These are phyloP conservation scores for Epistrophe grossulariae DNA, from an alignment of 2,888 invertebrate species.

Conservation along the genomic window DNA sequence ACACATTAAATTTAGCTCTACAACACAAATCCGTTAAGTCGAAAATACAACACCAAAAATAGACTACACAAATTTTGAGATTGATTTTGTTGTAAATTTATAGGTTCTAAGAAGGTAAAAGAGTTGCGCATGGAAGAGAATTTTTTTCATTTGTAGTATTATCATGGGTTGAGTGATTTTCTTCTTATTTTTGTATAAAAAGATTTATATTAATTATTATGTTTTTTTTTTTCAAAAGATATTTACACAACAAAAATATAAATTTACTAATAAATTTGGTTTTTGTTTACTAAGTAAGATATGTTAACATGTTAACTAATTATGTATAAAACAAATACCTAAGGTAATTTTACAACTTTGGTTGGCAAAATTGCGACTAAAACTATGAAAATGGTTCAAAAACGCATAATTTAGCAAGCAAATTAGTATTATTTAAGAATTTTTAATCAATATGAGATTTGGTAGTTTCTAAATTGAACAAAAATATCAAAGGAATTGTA, in stretches of 20 bases:
- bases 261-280: constrained; percentile 7
- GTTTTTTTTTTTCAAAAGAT: constrained; percentile 11
- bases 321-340: constrained; percentile 38
- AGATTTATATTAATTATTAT: constrained; percentile 7
- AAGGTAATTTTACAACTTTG: constrained; percentile 53
- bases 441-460: constrained; percentile 45
- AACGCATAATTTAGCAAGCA: constrained; percentile 57
- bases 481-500: constrained; percentile 39
- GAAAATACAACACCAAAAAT: constrained; percentile 43
- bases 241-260: constrained; percentile 62
- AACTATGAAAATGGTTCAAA: constrained; percentile 27
- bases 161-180: constrained; percentile 18
- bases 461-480: constrained; percentile 48
- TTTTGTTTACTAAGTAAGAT: constrained; percentile 64
- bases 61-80: constrained; percentile 7
- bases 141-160: constrained; percentile 25
- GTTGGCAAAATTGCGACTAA: constrained; percentile 38
- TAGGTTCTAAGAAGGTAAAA: constrained; percentile 71
- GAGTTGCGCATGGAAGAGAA: constrained; percentile 71
- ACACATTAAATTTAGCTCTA: constrained; percentile 1
- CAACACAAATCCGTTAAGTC: constrained; percentile 12
- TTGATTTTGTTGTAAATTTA: constrained; percentile 30
- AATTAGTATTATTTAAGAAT: constrained; percentile 17
- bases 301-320: constrained; percentile 70
- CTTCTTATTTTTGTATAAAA: constrained; percentile 37